Evolutionary conservation across 2,113 vertebrate species (phyloP), one percentile per base, ranked within the genome.

Genomic region (Carassius auratus): DNA sequence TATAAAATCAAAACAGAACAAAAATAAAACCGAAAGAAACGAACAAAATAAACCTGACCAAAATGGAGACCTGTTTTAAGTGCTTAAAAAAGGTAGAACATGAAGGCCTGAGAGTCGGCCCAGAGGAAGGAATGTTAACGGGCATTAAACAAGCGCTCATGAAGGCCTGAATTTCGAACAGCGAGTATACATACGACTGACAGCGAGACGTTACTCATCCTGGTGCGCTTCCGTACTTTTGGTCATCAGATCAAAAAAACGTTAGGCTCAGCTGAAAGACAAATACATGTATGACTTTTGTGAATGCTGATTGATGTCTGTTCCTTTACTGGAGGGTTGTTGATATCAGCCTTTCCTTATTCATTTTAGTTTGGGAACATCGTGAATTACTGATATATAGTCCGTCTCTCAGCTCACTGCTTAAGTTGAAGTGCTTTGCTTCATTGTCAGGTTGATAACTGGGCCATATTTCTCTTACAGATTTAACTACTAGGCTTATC

Each of bases 201-300:
- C 87, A 91, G 92, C 86, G 87, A 90, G 89, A 88, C 89, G 89
- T 90, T 84, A 38, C 76, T 82, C 84, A 12, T 84, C 83, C 90
- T 66, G 90, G 89, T 42, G 55, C 36, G 90, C 26, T 93, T 92
- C 85, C 86, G 86, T 88, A 36, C 91, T 85, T 92, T 95, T 94
- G 94, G 94, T 95, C 94, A 93, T 92, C 91, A 87, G 94, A 94
- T 87, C 30, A 86, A 45, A 85, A 87, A 59, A 94, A 95, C 93
- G 91, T 90, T 92, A 95, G 95, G 94, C 93, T 95, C 93, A 92
- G 95, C 91, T 92, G 91, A 89, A 87, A 82, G 95, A 95, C 94
- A 93, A 93, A 95, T 93, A 93, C 87, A 90, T 86, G 52, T 50
- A 75, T 2, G 36, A 81, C 10, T 74, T 48, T 68, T 62, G 80